phyloP scores from a whole-genome alignment of 2,797 vertebrate genomes.

The Gobionotothen gibberifrons region DNA sequence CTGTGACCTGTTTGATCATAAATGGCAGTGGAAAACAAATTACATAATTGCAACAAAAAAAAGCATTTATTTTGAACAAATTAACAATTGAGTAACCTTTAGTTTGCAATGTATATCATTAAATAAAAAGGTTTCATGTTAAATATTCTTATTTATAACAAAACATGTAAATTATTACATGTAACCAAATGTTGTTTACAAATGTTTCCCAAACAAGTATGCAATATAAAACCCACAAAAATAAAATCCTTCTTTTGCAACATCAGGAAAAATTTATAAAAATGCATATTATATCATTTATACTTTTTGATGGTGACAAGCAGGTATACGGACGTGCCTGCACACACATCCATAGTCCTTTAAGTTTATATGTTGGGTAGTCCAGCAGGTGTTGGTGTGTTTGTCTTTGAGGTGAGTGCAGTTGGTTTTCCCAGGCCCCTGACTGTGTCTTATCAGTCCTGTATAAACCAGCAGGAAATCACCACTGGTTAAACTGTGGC shows the following conservation, averaged over 20 bases:
- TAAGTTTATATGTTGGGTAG: slow-evolving; percentile 43
- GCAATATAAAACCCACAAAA: too few species aligned
- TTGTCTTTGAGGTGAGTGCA: slow-evolving; percentile 63
- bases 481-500: slow-evolving; percentile 49
- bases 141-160: not conserved
- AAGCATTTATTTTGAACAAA: not conserved
- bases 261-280: too few species aligned
- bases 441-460: slow-evolving; percentile 74
- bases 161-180: slow-evolving; percentile 28
- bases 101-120: not conserved
- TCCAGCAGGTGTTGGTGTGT: slow-evolving; percentile 70
- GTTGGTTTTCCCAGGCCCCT: slow-evolving; percentile 69
- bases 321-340: slow-evolving; percentile 24
- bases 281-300: not conserved
- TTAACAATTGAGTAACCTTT: not conserved
- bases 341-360: slow-evolving; percentile 4
- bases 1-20: not conserved
- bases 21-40: not conserved
- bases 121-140: too few species aligned
- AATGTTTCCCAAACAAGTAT: too few species aligned
- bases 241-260: too few species aligned
- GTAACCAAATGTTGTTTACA: not conserved
- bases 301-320: slow-evolving; percentile 5
- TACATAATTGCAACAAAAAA: not conserved
- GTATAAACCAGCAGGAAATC: slow-evolving; percentile 74